phyloP scores from a whole-genome alignment of 2,113 vertebrate genomes.

The Hippoglossus stenolepis region DNA sequence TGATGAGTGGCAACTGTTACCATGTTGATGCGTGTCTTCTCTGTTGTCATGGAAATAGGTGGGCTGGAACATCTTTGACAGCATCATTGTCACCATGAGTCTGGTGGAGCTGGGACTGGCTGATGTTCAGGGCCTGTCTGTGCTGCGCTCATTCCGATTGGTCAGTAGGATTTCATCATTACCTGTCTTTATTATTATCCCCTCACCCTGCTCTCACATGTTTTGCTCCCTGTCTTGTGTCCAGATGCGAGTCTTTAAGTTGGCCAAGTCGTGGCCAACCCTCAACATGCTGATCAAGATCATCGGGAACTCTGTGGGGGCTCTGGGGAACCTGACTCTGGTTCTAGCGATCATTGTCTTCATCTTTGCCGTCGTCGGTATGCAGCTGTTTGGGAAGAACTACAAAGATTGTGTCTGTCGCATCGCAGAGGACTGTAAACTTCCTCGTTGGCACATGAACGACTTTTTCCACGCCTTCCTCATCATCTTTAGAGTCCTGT shows the following conservation, averaged over 20 bases:
- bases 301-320: conserved; percentile 94
- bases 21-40: background rate
- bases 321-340: conserved; percentile 93
- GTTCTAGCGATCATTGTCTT: conserved; percentile 97
- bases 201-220: background rate
- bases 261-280: conserved; percentile 97
- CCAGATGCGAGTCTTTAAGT: conserved; percentile 95
- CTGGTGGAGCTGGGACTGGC: conserved; percentile 93
- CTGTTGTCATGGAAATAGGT: conserved; percentile 77
- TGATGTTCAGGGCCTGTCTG: conserved; percentile 90
- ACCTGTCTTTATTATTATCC: background rate
- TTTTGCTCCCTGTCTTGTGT: conserved; percentile 8
- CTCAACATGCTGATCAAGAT: conserved; percentile 98
- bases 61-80: conserved; percentile 98
- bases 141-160: conserved; percentile 95
- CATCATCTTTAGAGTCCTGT: conserved; percentile 95
- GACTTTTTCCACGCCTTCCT: conserved; percentile 98
- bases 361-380: conserved; percentile 96
- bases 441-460: conserved; percentile 96
- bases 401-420: conserved; percentile 95
- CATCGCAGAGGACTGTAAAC: conserved; percentile 85
- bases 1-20: background rate
- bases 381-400: conserved; percentile 96
- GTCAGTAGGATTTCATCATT: conserved; percentile 73
- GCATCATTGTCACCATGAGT: conserved; percentile 94